A percentile compares a stretch with the other conserved stretches of the same genome.
These are phyloP conservation scores for Eumacrocentrus americanus DNA, from an alignment of 2,888 invertebrate species.

Conservation along the genomic window DNA sequence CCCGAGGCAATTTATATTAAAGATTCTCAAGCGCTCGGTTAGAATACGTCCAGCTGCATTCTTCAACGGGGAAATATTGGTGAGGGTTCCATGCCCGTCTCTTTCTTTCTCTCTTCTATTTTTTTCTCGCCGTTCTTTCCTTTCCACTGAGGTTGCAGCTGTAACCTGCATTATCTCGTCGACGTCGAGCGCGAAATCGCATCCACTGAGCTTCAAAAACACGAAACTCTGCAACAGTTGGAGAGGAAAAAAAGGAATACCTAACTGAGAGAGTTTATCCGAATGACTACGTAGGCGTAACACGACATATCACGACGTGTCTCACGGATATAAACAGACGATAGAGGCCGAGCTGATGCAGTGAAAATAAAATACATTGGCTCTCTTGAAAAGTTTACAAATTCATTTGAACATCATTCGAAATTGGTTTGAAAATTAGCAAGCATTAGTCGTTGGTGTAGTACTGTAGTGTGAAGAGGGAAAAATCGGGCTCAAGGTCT, in stretches of 20 bases:
- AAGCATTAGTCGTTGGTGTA: no score
- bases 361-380: not conserved
- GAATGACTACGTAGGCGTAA: not conserved
- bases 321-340: not conserved
- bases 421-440: no score
- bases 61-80: constrained; percentile 32
- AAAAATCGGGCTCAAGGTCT: constrained; percentile 30
- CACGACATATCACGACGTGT: not conserved
- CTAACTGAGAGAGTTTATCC: not conserved
- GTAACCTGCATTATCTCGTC: constrained; percentile 8
- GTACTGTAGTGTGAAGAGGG: no score
- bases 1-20: constrained; percentile 33
- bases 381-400: no score
- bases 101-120: constrained; percentile 12
- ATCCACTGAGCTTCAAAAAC: not conserved
- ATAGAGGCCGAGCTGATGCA: not conserved
- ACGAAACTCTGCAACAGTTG: not conserved
- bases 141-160: constrained; percentile 20
- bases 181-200: not conserved
- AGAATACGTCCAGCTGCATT: constrained; percentile 32
- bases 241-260: not conserved
- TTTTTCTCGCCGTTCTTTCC: constrained; percentile 7
- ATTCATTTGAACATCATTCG: no score
- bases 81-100: constrained; percentile 14
- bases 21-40: constrained; percentile 24